Base-by-base conservation (phyloP, 2,113 vertebrate species). In the Coptodon rendalli region DNA sequence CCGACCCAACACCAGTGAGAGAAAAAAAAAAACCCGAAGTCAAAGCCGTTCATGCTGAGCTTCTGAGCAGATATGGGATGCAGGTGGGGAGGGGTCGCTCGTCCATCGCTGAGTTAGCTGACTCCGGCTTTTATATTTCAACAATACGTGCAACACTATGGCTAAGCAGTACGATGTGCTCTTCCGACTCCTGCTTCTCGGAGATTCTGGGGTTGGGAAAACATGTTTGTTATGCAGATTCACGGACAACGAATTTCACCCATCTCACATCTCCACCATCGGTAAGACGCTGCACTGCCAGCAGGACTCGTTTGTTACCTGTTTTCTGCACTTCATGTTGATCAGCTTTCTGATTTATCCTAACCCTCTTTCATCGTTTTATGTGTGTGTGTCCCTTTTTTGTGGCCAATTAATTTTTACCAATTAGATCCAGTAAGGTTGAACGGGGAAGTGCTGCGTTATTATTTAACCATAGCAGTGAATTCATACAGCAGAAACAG, bases 241-340 rank as follows among this genome's bases (percentile, higher is more conserved):
- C 96, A 99, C 98, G 89, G 98, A 99, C 97, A 99, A 98, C 96
- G 97, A 98, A 95, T 99, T 99, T 93, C 98, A 99, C 95, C 97
- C 98, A 80, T 98, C 98, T 86, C 98, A 99, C 95, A 99, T 99
- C 96, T 99, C 98, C 94, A 99, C 98, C 90, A 99, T 99, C 95
- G 98, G 98, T 98, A 97, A 97, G 97, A 89, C 9, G 16, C 66
- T 34, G 83, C 85, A 38, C 71, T 6, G 13, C 8, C 40, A 19
- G 36, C 76, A 43, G 5, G 63, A 84, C 34, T 79, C 40, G 24
- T 85, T 38, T 9, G 6, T 27, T 59, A 9, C 66, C 8, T 9
- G 40, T 10, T 17, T 73, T 6, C 19, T 31, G 52, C 43, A 81
- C 9, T 24, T 50, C 4, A 24, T 84, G 6, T 63, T 45, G 9